Conservation (phyloP, 2,888 invertebrate genomes). For the Heliconius hortense region DNA sequence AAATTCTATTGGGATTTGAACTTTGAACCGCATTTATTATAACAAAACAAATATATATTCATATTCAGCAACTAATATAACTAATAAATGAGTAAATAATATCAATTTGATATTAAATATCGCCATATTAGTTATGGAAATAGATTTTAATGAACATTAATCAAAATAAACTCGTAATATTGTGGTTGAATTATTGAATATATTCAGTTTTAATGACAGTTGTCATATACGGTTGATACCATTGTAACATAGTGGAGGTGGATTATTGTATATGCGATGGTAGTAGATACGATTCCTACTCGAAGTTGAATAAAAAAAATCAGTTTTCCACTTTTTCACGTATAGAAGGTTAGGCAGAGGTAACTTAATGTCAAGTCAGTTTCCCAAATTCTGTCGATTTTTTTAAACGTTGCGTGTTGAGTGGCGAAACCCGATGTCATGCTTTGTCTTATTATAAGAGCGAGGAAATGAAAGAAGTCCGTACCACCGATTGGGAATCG, state of each 20-base stretch:
- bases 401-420: not conserved
- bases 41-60: not conserved
- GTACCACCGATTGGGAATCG: no score
- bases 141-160: not conserved
- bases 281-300: not conserved
- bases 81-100: conserved; percentile 6
- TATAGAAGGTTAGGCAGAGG: not conserved
- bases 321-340: not conserved
- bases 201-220: not conserved
- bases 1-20: no score
- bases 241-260: not conserved
- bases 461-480: not conserved
- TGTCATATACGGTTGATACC: not conserved
- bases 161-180: conserved; percentile 1
- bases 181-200: not conserved
- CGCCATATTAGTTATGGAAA: not conserved
- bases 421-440: not conserved
- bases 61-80: not conserved
- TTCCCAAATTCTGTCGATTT: no score
- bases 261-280: not conserved
- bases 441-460: not conserved
- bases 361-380: not conserved
- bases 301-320: not conserved
- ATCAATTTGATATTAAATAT: not conserved
- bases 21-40: no score